These are phyloP conservation scores for Hypolimnas misippus DNA, from an alignment of 2,888 invertebrate species.

Conservation along the genomic window DNA sequence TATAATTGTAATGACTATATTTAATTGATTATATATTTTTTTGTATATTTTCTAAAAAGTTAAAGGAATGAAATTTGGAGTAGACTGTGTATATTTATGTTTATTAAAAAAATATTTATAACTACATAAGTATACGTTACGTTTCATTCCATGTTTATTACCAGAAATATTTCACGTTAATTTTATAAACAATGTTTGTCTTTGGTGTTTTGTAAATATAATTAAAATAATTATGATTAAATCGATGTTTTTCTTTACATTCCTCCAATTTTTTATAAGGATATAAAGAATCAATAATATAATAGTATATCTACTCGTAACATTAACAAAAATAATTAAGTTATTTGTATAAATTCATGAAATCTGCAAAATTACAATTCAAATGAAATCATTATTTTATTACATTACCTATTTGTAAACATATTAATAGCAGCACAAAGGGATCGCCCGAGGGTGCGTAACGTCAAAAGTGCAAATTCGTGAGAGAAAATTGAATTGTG, in stretches of 20 bases:
- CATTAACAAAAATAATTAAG: too few relatives aligned
- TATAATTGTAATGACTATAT: too few relatives aligned
- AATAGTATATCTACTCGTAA: too few relatives aligned
- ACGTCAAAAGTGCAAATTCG: slow-evolving; percentile 53
- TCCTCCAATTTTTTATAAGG: neutral
- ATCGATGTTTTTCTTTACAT: neutral
- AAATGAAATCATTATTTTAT: slow-evolving; percentile 8
- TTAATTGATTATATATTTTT: too few relatives aligned
- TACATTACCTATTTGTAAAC: slow-evolving; percentile 24
- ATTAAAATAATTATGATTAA: neutral
- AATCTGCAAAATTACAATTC: neutral
- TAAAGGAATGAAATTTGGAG: too few relatives aligned
- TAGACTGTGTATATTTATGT: too few relatives aligned
- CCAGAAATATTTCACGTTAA: neutral
- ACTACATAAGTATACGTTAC: neutral
- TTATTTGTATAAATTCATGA: neutral
- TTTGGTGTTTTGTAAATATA: neutral
- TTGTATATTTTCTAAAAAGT: too few relatives aligned
- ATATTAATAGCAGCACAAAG: slow-evolving; percentile 32
- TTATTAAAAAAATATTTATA: too few relatives aligned
- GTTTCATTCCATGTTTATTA: slow-evolving; percentile 6
- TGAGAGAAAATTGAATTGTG: slow-evolving; percentile 66
- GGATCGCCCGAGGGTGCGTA: slow-evolving; percentile 33
- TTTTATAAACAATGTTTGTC: neutral
- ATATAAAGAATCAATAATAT: too few relatives aligned